These are phyloP conservation scores for Magallana ariakensis DNA, from an alignment of 1,140 invertebrate genomes.

Conservation along the genomic window DNA sequence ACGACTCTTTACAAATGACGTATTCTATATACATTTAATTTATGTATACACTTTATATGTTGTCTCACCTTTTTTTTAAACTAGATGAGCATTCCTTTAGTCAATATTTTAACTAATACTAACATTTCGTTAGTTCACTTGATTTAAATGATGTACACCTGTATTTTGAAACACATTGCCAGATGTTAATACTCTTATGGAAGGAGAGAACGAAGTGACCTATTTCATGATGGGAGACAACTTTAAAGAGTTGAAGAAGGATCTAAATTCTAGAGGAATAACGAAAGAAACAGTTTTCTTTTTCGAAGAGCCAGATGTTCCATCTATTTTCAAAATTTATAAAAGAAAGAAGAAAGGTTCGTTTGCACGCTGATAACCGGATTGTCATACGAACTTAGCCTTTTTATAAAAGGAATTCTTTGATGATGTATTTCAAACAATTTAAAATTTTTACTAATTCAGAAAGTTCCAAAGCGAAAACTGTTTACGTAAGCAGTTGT, in stretches of 20 bases:
- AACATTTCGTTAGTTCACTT: too few species aligned
- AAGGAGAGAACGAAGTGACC: constrained; percentile 19
- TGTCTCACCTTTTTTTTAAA: too few species aligned
- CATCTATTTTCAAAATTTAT: constrained; percentile 4
- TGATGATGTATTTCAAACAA: too few species aligned
- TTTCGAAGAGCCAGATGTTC: neutral
- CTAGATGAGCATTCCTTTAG: too few species aligned
- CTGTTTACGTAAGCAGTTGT: neutral
- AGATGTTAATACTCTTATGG: constrained; percentile 2
- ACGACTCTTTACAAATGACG: too few species aligned
- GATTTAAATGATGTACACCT: too few species aligned
- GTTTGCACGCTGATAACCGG: neutral
- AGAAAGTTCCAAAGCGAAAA: constrained; percentile 6
- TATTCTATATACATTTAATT: too few species aligned
- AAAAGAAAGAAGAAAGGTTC: neutral
- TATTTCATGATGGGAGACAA: neutral
- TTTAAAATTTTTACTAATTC: neutral
- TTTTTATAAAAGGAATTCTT: too few species aligned
- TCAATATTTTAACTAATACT: too few species aligned
- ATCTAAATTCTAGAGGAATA: neutral
- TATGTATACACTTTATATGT: too few species aligned
- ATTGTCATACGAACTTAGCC: too few species aligned
- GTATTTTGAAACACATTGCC: neutral
- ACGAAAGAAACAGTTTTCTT: neutral
- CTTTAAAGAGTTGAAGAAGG: constrained; percentile 14